A percentile compares a stretch with the other conserved stretches of the same genome.
These are phyloP conservation scores for Bolborhynchus lineola DNA, from an alignment of 2,113 vertebrate genomes.

Conservation along the genomic window DNA sequence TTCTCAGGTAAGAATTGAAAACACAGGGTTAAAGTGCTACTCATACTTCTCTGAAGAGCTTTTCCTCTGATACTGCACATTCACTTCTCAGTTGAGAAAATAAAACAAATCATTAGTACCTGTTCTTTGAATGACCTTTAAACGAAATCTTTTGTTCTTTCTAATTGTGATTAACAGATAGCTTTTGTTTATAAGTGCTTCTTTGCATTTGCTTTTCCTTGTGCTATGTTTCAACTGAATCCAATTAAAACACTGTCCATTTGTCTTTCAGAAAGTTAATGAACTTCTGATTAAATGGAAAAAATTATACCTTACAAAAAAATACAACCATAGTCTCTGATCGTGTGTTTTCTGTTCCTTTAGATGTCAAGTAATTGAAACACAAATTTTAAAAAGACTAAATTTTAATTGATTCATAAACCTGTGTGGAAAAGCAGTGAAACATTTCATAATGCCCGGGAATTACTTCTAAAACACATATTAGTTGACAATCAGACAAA, in stretches of 20 bases:
- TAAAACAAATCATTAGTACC: neutral
- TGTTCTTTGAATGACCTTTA: neutral
- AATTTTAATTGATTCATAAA: neutral
- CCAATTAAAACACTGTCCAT: neutral
- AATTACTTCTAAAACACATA: neutral
- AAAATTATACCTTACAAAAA: neutral
- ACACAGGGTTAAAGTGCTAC: neutral
- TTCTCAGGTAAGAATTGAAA: neutral
- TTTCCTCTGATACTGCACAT: neutral
- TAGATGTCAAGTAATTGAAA: neutral
- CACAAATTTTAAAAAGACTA: neutral
- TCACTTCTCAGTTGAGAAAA: neutral
- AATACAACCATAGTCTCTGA: neutral
- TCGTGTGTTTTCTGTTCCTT: neutral
- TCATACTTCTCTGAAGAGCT: neutral
- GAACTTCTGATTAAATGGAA: neutral
- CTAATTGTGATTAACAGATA: neutral
- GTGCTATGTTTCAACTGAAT: neutral
- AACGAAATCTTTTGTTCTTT: neutral
- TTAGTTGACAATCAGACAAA: neutral
- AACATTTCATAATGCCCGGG: neutral
- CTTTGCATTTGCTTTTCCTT: neutral
- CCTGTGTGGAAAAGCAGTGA: neutral
- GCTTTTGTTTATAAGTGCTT: neutral
- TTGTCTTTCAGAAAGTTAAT: constrained; percentile 8